Base-by-base conservation (phyloP, 2,888 invertebrate species). In the Portevinia maculata region DNA sequence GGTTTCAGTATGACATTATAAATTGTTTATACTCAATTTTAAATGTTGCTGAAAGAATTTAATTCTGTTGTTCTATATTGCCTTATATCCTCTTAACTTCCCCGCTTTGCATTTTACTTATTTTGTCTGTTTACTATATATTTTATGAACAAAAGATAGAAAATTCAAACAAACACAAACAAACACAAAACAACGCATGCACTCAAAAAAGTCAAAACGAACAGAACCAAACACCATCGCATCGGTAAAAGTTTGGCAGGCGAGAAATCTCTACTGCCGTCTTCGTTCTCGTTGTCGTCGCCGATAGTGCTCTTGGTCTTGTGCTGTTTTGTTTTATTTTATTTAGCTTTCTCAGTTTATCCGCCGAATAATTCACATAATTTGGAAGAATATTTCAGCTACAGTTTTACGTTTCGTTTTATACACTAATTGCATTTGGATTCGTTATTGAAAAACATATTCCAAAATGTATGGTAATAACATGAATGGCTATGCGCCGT, bases 401-500 rank as follows among this genome's bases (percentile, higher is more conserved):
- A 48, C 15, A 24, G 46, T 60, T 64, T 57, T 64, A 62, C 41
- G 52, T 52, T 64, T 52, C 53, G 44, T 17, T 52, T 74, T 28
- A 41, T 13, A 17, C 39, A 39, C 44, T 37, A 57, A 65, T 64
- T 75, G 21, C 50, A 70, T 74, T 24, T 59, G 59, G 64, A 70
- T 59, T 50, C 17, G 37, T 50, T 50, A 48, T 46, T 11, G 28
- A 67, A 64, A 76, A 62, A 9, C 6, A 50, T 67, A 59, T 44
- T 60, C 17, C 65, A 70, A 67, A 81, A 87, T 87, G 87, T 87
- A 86, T 86, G 87, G 87, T 78, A 86, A 87, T 79, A 87, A 86
- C 86, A 86, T 86, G 85, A 86, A 87, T 86, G 86, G 86, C 64
- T 86, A 86, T 83, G 86, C 86, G 73, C 87, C 87, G 78, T 87